Percentiles rank a stretch among this genome's conserved stretches.
These are phyloP conservation scores for Lissonota sp. DNA, from an alignment of 2,888 invertebrate species.

Conservation along the genomic window DNA sequence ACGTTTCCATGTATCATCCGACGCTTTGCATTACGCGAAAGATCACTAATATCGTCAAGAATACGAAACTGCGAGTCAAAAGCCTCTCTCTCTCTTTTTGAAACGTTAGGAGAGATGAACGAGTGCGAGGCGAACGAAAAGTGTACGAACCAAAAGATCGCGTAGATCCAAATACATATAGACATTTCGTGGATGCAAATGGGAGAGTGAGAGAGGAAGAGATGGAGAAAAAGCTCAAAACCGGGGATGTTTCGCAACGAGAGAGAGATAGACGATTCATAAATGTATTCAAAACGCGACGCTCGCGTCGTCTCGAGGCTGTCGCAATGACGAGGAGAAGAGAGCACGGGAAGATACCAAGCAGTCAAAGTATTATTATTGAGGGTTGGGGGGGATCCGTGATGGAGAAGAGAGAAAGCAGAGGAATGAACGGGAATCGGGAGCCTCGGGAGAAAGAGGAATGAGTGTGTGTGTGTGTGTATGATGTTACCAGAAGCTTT, in stretches of 20 bases:
- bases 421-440: conserved; percentile 41
- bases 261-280: conserved; percentile 70
- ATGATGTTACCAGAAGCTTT: conserved; percentile 48
- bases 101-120: conserved; percentile 21
- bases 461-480: conserved; percentile 63
- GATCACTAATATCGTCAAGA: conserved; percentile 77
- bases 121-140: conserved; percentile 35
- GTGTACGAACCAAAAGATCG: not conserved
- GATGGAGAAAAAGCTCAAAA: conserved; percentile 13
- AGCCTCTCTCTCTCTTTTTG: conserved; percentile 22
- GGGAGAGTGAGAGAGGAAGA: not conserved
- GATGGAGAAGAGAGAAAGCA: conserved; percentile 36
- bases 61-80: conserved; percentile 72
- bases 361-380: conserved; percentile 71
- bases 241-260: conserved; percentile 55
- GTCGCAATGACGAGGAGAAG: conserved; percentile 50
- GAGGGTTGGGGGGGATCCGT: conserved; percentile 48
- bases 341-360: conserved; percentile 43
- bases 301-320: conserved; percentile 59
- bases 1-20: conserved; percentile 80
- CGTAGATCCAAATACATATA: not conserved
- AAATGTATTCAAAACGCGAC: conserved; percentile 80
- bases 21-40: conserved; percentile 78
- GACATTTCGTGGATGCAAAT: not conserved
- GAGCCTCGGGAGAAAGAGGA: conserved; percentile 8